A percentile compares a stretch with the other conserved stretches of the same genome.
These are phyloP conservation scores for Parasteatoda tepidariorum DNA, from an alignment of 1,140 invertebrate species.

Conservation along the genomic window DNA sequence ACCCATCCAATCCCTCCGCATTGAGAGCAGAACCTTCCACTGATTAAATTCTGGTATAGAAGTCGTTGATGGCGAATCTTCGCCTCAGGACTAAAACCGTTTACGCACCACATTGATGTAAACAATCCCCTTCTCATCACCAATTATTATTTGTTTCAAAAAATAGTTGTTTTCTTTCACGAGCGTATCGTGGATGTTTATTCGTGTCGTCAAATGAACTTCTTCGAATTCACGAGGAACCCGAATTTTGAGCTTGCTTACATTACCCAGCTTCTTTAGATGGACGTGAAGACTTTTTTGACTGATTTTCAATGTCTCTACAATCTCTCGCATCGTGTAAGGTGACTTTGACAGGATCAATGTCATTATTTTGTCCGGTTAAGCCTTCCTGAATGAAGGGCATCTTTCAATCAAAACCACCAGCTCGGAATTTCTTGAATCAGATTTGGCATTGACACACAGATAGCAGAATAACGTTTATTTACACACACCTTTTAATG, in stretches of 20 bases:
- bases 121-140: slow-evolving; percentile 6
- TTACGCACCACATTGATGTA: slow-evolving; percentile 14
- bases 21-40: slow-evolving; percentile 43
- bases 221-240: not conserved
- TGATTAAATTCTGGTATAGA: not conserved
- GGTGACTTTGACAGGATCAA: not conserved
- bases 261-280: not conserved
- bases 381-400: not conserved
- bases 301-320: not conserved
- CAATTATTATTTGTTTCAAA: slow-evolving; percentile 7
- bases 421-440: not conserved
- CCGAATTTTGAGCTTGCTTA: not conserved
- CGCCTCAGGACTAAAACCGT: not conserved
- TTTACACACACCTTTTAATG: too few species aligned
- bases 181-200: slow-evolving; percentile 3
- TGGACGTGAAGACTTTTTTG: not conserved
- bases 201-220: not conserved
- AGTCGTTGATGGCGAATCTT: not conserved
- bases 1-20: slow-evolving; percentile 45
- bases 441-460: not conserved
- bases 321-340: not conserved
- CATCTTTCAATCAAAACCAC: not conserved
- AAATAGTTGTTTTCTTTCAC: not conserved
- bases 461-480: not conserved
- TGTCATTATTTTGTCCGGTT: not conserved